Percentiles rank a stretch among this genome's conserved stretches.
Conservation (phyloP, 2,113 vertebrate species). For the Pelecanoides urinatrix region DNA sequence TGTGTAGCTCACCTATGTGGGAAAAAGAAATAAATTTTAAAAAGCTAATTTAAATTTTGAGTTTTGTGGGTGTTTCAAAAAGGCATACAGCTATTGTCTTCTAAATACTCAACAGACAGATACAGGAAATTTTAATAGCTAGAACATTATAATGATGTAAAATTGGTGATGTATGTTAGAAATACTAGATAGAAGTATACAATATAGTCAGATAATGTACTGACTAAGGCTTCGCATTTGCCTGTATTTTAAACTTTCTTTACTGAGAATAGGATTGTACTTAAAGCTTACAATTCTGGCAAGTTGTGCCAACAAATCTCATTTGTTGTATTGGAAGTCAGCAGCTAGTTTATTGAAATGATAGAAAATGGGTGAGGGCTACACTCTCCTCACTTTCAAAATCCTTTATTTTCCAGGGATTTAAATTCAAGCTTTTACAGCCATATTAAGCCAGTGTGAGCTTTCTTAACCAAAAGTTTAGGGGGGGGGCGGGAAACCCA, state of each 20-base stretch:
- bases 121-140: neutral
- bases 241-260: neutral
- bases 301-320: neutral
- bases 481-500: fast-evolving
- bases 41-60: neutral
- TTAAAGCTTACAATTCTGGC: neutral
- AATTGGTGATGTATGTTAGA: neutral
- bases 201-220: neutral
- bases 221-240: neutral
- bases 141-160: neutral
- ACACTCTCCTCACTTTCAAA: neutral
- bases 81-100: neutral
- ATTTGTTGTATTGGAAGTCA: neutral
- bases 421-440: neutral
- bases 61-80: neutral
- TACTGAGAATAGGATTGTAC: neutral
- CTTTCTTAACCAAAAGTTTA: neutral
- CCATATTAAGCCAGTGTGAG: neutral
- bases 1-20: neutral
- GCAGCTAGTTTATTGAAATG: neutral
- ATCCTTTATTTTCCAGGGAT: neutral
- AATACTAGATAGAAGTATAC: neutral
- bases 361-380: neutral
- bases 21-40: neutral
- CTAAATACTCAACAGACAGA: neutral